A percentile compares a stretch with the other conserved stretches of the same genome.
phyloP scores from a whole-genome alignment of 2,113 vertebrate genomes.

The Gallinago media region DNA sequence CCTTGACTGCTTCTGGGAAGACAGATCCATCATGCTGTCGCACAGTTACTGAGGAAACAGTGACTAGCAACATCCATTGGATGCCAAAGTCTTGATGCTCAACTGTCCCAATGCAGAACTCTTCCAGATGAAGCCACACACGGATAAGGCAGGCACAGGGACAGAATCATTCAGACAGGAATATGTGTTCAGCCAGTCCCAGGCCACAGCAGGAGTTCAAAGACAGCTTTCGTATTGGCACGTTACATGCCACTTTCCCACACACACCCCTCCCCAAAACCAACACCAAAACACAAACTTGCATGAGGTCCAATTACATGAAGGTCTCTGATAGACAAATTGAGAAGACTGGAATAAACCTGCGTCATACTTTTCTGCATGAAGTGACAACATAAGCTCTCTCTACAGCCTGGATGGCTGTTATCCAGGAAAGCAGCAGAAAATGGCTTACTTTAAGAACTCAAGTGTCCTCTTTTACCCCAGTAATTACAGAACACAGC shows the following conservation, averaged over 20 bases:
- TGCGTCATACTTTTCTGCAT: not conserved
- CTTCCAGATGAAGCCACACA: not conserved
- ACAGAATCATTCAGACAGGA: not conserved
- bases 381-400: not conserved
- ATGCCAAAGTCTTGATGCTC: not conserved
- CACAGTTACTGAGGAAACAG: not conserved
- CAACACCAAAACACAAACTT: not conserved
- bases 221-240: not conserved
- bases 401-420: conserved; percentile 1
- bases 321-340: not conserved
- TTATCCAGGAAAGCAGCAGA: not conserved
- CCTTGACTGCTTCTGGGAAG: not conserved
- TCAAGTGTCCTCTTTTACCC: conserved; percentile 48
- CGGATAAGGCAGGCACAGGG: not conserved
- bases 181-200: not conserved
- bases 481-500: conserved; percentile 44
- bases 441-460: conserved; percentile 49
- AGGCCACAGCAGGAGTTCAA: not conserved
- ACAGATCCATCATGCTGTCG: not conserved
- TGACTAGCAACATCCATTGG: not conserved
- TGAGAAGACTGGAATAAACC: not conserved
- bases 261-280: not conserved
- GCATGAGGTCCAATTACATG: not conserved
- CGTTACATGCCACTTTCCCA: not conserved
- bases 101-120: not conserved